A percentile compares a stretch with the other conserved stretches of the same genome.
phyloP scores from a whole-genome alignment of 2,797 vertebrate species.

The Varecia variegata region DNA sequence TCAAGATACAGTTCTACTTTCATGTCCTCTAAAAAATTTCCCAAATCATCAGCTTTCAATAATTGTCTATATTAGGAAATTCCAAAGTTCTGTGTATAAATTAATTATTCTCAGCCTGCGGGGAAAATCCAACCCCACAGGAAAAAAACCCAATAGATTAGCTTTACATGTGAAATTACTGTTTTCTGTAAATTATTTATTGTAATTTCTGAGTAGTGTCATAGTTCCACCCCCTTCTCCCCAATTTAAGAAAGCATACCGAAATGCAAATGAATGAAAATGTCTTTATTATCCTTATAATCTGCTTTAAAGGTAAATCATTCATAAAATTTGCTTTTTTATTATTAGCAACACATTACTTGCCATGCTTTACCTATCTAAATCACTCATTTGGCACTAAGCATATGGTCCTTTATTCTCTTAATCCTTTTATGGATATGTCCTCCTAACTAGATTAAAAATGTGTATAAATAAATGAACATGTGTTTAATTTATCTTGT shows the following conservation, averaged over 20 bases:
- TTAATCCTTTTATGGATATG: not conserved
- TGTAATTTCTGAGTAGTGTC: not conserved
- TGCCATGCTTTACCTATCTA: not conserved
- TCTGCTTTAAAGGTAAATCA: not conserved
- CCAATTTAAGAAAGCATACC: not conserved
- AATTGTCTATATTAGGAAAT: not conserved
- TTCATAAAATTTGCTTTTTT: not conserved
- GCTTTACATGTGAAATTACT: not conserved
- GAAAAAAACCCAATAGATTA: not conserved
- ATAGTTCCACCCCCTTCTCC: not conserved
- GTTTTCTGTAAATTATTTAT: not conserved
- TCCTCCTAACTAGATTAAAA: conserved; percentile 40
- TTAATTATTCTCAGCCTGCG: not conserved
- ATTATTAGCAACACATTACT: conserved; percentile 9
- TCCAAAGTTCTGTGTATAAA: not conserved
- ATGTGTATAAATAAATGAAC: not conserved
- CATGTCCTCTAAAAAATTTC: not conserved
- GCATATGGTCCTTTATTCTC: not conserved
- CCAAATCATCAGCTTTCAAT: not conserved
- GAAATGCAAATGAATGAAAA: not conserved
- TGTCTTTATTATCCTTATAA: not conserved
- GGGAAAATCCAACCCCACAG: not conserved
- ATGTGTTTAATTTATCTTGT: not conserved
- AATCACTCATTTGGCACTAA: conserved; percentile 11
- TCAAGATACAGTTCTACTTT: not conserved